phyloP scores from a whole-genome alignment of 2,888 invertebrate genomes.

The Phalera bucephala region DNA sequence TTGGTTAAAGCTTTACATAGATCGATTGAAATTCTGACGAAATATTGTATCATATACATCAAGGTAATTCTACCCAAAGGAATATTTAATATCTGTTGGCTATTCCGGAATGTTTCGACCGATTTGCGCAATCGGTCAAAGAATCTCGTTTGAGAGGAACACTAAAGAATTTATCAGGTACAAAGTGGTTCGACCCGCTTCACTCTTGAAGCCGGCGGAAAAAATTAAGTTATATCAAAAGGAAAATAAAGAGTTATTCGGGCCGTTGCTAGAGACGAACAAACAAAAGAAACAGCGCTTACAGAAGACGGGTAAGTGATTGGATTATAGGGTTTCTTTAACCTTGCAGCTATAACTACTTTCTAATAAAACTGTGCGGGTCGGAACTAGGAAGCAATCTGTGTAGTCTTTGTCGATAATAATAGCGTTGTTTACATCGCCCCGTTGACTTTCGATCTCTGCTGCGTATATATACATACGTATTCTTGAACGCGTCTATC shows the following conservation, averaged over 20 bases:
- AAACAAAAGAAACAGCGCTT: slow-evolving; percentile 66
- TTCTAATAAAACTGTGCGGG: slow-evolving; percentile 31
- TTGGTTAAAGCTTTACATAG: too few species aligned
- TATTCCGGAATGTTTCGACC: slow-evolving; percentile 59
- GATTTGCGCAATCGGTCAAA: slow-evolving; percentile 51
- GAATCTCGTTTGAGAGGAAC: slow-evolving; percentile 47
- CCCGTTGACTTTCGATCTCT: slow-evolving; percentile 40
- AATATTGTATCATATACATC: too few species aligned
- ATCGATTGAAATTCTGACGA: too few species aligned
- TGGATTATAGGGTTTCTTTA: slow-evolving; percentile 42
- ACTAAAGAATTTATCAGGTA: slow-evolving; percentile 60
- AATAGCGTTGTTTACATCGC: slow-evolving; percentile 37
- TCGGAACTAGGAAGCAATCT: neutral
- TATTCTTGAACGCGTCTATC: slow-evolving; percentile 24
- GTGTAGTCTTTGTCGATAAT: slow-evolving; percentile 10
- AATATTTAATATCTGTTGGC: neutral
- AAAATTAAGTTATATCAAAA: slow-evolving; percentile 71
- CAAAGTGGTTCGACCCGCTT: slow-evolving; percentile 68
- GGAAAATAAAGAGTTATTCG: slow-evolving; percentile 78
- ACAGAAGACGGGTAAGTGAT: slow-evolving; percentile 62
- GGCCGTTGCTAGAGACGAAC: slow-evolving; percentile 73
- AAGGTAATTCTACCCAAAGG: slow-evolving; percentile 12
- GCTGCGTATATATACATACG: slow-evolving; percentile 4
- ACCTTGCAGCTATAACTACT: slow-evolving; percentile 51
- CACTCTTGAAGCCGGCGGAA: slow-evolving; percentile 70